Evolutionary conservation across 2,888 invertebrate genomes (phyloP), one percentile per base, ranked within the genome.

Genomic region (Monochamus alternatus): DNA sequence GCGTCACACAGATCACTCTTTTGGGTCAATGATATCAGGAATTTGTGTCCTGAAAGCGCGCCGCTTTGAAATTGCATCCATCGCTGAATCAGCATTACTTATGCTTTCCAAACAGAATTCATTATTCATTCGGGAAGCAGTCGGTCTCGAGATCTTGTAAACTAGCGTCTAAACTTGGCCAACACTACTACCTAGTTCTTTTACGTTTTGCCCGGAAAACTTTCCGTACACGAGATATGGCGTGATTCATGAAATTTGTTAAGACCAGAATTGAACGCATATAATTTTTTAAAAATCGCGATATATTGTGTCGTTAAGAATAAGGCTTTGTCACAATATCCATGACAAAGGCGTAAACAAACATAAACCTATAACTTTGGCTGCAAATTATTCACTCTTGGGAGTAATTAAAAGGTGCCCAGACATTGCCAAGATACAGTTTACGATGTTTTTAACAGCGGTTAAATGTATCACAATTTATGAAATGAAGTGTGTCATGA

Each of bases 71-170:
- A 55, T 4, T 30, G 30, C 30, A 8, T 64, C 10, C 47, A 12
- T 9, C 47, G 8, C 47, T 47, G 47, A 64, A 47, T 44, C 31
- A 30, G 22, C 31, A 30, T 47, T 47, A 22, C 47, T 47, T 44
- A 67, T 78, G 75, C 76, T 58, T 52, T 62, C 60, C 75, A 58
- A 71, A 65, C 72, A 65, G 52, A 73, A 78, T 78, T 80, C 78
- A 81, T 81, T 80, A 80, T 78, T 80, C 79, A 81, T 79, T 68
- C 71, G 59, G 72, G 64, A 70, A 74, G 77, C 70, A 76, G 75
- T 74, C 74, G 67, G 74, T 72, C 68, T 67, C 59, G 68, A 74
- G 77, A 77, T 78, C 78, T 75, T 78, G 75, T 79, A 78, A 78
- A 76, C 73, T 74, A 75, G 78, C 68, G 51, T 14, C 44, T 52